These are phyloP conservation scores for Dromiciops gliroides DNA, from an alignment of 2,113 vertebrate species.

Conservation along the genomic window DNA sequence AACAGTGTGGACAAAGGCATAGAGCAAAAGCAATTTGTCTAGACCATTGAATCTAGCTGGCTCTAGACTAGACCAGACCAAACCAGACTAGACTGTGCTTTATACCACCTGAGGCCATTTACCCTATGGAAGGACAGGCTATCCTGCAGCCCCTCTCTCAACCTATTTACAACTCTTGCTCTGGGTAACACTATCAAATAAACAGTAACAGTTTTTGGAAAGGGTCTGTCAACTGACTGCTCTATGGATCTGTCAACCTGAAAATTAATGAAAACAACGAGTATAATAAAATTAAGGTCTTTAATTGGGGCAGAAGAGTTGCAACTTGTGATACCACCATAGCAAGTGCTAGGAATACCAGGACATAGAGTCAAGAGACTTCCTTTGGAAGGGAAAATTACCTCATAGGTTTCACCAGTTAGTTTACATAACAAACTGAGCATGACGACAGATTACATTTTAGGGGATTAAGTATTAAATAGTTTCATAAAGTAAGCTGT, in stretches of 20 bases:
- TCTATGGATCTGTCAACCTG: neutral
- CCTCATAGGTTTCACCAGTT: no score
- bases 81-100: neutral
- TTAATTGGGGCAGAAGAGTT: no score
- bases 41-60: neutral
- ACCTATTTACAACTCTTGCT: neutral
- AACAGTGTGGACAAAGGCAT: neutral
- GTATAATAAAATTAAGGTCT: no score
- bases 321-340: no score
- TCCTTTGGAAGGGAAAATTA: no score
- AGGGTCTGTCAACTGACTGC: neutral
- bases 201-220: neutral
- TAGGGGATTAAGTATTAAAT: no score
- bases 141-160: neutral
- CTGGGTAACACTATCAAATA: neutral
- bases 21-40: neutral
- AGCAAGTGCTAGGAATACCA: no score
- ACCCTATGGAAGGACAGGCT: neutral
- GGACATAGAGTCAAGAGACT: no score
- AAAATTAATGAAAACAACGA: no score
- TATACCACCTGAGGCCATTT: neutral
- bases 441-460: no score
- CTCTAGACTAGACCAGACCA: neutral
- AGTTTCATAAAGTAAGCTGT: no score
- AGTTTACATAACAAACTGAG: no score